Conservation (phyloP, 2,113 vertebrate genomes). For the Chiloscyllium plagiosum region DNA sequence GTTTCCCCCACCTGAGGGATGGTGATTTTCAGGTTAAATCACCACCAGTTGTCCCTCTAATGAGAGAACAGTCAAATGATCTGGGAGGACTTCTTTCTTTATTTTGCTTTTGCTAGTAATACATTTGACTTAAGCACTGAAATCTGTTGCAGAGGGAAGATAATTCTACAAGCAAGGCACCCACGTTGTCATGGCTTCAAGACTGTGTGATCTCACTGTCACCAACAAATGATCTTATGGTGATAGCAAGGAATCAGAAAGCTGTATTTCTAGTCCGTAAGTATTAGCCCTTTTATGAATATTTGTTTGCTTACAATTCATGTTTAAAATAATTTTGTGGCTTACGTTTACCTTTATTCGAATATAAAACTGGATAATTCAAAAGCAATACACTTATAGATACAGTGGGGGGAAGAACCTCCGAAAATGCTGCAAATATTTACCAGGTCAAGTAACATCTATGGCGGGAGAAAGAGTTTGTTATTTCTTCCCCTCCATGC, state of each 20-base stretch:
- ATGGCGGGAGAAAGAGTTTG: background rate
- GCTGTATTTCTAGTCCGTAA: conserved; percentile 86
- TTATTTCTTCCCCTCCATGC: too few relatives aligned
- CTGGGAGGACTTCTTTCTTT: too few relatives aligned
- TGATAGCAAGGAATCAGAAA: conserved; percentile 83
- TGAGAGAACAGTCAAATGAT: too few relatives aligned
- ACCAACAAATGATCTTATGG: conserved; percentile 86
- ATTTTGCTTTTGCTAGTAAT: too few relatives aligned
- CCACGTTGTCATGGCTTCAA: conserved; percentile 76
- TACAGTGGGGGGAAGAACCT: background rate
- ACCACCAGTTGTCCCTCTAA: too few relatives aligned
- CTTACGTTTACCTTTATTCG: background rate
- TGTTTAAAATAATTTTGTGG: background rate
- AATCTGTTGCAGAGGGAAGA: conserved; percentile 53
- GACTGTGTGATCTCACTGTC: conserved; percentile 86
- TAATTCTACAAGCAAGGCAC: conserved; percentile 51
- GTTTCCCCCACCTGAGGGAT: too few relatives aligned
- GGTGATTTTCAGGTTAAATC: too few relatives aligned
- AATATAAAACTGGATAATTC: background rate
- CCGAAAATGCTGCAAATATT: background rate
- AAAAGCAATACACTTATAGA: background rate
- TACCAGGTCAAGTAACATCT: background rate
- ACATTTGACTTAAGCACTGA: background rate
- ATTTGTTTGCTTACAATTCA: background rate
- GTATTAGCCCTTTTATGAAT: conserved; percentile 40